Percentiles rank a stretch among this genome's conserved stretches.
Conservation (phyloP, 2,797 vertebrate genomes). For the Cynodonichthys magdalenae region DNA sequence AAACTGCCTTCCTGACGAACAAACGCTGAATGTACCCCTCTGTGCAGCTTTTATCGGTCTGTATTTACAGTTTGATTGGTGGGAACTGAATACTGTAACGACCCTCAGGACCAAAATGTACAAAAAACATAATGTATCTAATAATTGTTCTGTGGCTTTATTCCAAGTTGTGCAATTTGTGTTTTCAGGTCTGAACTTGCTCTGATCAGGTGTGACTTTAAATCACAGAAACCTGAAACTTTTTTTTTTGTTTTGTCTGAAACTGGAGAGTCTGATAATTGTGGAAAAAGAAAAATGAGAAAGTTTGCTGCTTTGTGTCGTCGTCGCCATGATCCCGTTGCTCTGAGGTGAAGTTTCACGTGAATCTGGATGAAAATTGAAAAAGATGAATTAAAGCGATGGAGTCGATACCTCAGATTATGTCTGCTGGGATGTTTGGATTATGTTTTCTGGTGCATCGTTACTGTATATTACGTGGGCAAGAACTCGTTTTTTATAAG, state of each 20-base stretch:
- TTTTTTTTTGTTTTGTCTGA: conserved; percentile 11
- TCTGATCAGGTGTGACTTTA: conserved; percentile 17
- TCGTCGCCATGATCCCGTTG: conserved; percentile 31
- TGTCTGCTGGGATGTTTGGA: conserved; percentile 32
- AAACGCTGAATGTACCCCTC: conserved; percentile 52
- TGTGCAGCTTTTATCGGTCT: conserved; percentile 50
- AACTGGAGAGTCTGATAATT: conserved; percentile 1
- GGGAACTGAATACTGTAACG: conserved; percentile 56
- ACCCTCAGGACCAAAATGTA: conserved; percentile 72
- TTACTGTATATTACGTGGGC: conserved; percentile 57
- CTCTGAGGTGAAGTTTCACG: conserved; percentile 4
- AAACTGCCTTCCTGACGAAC: conserved; percentile 43
- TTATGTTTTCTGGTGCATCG: conserved; percentile 44
- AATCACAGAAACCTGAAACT: too few species aligned
- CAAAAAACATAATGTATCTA: conserved; percentile 55
- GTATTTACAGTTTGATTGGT: conserved; percentile 53
- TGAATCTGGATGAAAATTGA: conserved; percentile 10
- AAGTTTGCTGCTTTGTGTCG: conserved; percentile 23
- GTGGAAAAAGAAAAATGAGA: not conserved
- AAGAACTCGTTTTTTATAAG: conserved; percentile 45
- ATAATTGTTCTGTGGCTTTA: conserved; percentile 41
- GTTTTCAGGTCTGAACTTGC: conserved; percentile 23
- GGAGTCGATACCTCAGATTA: conserved; percentile 33
- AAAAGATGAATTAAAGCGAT: conserved; percentile 8
- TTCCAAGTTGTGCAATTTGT: conserved; percentile 23